Conservation (phyloP, 2,888 invertebrate genomes). For the Exephanes ischioxanthus region DNA sequence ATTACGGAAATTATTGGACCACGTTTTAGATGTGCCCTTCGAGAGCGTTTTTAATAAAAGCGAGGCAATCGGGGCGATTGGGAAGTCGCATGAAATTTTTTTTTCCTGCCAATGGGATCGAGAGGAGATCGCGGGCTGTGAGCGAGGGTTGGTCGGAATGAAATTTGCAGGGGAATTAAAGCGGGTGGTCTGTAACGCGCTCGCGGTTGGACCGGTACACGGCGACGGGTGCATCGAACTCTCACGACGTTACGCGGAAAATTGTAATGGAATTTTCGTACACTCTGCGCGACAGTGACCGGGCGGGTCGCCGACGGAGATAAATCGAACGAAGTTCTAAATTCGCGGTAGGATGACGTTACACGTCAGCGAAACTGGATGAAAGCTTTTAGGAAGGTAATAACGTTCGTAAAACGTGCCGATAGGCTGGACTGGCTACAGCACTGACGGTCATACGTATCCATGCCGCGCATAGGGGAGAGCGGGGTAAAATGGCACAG, state of each 20-base stretch:
- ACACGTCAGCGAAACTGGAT: slow-evolving; percentile 55
- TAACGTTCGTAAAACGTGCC: neutral
- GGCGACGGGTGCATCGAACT: slow-evolving; percentile 19
- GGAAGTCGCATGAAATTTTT: neutral
- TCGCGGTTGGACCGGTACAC: neutral
- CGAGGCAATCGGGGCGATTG: neutral
- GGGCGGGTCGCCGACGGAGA: slow-evolving; percentile 32
- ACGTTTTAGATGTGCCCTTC: neutral
- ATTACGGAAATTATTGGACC: neutral
- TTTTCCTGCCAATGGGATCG: neutral
- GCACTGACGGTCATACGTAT: slow-evolving; percentile 1
- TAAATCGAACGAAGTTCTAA: slow-evolving; percentile 59
- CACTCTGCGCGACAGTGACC: slow-evolving; percentile 48
- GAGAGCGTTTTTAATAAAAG: too few species aligned
- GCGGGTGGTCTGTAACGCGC: neutral
- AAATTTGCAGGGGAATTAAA: neutral
- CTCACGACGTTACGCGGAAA: slow-evolving; percentile 29
- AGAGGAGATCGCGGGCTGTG: neutral
- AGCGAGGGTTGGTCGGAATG: neutral
- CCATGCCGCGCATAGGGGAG: neutral
- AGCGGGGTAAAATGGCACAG: too few species aligned
- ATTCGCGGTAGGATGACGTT: slow-evolving; percentile 54
- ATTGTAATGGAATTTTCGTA: slow-evolving; percentile 52
- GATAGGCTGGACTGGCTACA: slow-evolving; percentile 52
- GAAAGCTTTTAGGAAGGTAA: slow-evolving; percentile 66